phyloP scores from a whole-genome alignment of 1,140 invertebrate species.

The Euura saliciscinereae region DNA sequence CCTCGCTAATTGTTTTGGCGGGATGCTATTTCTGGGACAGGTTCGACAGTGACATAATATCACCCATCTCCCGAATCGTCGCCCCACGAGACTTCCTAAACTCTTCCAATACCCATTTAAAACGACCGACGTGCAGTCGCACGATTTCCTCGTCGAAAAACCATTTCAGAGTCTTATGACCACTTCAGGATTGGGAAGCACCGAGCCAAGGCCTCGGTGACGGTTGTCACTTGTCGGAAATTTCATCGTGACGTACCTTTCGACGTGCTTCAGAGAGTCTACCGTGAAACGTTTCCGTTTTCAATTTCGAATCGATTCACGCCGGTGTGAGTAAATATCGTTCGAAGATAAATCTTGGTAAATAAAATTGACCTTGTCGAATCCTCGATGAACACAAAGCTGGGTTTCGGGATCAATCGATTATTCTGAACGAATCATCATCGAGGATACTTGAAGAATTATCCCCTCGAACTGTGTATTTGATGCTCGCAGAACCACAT shows the following conservation, averaged over 20 bases:
- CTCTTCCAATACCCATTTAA: too few relatives aligned
- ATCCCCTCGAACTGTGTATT: too few relatives aligned
- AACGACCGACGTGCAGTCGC: too few relatives aligned
- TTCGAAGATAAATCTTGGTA: neutral
- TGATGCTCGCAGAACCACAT: too few relatives aligned
- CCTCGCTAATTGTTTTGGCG: slow-evolving; percentile 7
- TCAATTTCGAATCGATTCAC: neutral
- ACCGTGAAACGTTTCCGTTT: neutral
- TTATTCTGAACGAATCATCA: too few relatives aligned
- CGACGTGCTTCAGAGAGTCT: neutral
- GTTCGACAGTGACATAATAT: slow-evolving; percentile 8
- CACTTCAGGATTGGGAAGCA: neutral
- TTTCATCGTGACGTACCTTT: neutral
- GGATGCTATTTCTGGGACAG: slow-evolving; percentile 2
- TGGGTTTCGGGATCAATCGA: too few relatives aligned
- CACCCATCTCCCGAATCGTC: neutral
- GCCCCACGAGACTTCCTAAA: too few relatives aligned
- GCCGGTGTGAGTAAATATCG: neutral
- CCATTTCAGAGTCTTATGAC: neutral
- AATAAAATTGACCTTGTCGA: neutral
- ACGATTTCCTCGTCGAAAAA: too few relatives aligned
- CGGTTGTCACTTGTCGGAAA: neutral
- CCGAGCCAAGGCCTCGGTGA: neutral
- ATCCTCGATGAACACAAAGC: too few relatives aligned
- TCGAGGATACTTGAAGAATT: too few relatives aligned